Conservation (phyloP, 2,888 invertebrate species). For the Uloborus plumipes region DNA sequence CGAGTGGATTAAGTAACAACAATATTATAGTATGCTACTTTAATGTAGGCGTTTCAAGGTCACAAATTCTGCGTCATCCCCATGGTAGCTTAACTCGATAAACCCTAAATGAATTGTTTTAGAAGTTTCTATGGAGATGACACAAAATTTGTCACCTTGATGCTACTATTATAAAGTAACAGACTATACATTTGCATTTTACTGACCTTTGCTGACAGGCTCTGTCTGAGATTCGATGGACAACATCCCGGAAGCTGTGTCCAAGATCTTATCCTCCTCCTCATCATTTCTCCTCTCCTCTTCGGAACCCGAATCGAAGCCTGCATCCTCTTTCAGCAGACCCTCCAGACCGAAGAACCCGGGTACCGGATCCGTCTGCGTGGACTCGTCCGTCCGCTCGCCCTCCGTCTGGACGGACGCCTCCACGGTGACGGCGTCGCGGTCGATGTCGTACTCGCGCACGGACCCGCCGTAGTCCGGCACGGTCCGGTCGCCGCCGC, state of each 20-base stretch:
- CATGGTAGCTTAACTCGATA: no score
- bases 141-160: no score
- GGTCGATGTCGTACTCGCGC: no score
- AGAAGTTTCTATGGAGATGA: no score
- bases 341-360: neutral
- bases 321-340: neutral
- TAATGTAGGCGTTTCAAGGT: no score
- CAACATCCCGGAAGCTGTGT: conserved; percentile 14
- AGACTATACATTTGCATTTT: neutral
- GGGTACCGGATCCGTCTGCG: conserved; percentile 31
- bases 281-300: neutral
- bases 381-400: conserved; percentile 35
- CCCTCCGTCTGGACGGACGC: conserved; percentile 46
- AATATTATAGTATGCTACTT: no score
- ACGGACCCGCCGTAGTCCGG: neutral
- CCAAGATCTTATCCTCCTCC: neutral
- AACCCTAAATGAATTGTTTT: no score
- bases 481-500: conserved; percentile 6
- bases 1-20: no score
- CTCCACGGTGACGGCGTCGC: conserved; percentile 5
- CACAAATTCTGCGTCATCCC: no score
- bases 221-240: conserved; percentile 66
- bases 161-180: no score
- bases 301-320: conserved; percentile 28
- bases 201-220: conserved; percentile 59